Conservation (phyloP, 2,113 vertebrate genomes). For the Pterophyllum scalare region DNA sequence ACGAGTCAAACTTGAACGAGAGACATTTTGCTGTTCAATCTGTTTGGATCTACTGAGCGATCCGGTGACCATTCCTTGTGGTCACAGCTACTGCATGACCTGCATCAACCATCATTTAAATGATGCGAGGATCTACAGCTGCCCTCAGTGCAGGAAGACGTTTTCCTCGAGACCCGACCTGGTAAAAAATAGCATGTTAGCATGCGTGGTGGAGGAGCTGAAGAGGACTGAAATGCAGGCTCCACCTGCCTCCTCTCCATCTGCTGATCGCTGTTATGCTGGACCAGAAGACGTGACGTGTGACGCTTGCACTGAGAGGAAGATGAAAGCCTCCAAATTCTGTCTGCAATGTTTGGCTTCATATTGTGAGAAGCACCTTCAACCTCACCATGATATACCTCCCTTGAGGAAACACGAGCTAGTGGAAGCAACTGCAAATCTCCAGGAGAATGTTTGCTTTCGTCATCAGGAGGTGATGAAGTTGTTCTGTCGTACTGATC, state of each 20-base stretch:
- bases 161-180: conserved; percentile 53
- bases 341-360: conserved; percentile 10
- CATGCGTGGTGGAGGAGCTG: conserved; percentile 25
- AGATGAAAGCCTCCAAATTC: not conserved
- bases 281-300: conserved; percentile 31
- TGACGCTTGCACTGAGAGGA: conserved; percentile 22
- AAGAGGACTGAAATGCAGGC: not conserved
- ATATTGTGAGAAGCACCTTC: conserved; percentile 15
- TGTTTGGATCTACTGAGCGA: conserved; percentile 68
- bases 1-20: conserved; percentile 22
- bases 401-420: conserved; percentile 11
- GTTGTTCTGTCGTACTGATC: not conserved
- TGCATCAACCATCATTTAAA: conserved; percentile 77
- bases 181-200: conserved; percentile 8
- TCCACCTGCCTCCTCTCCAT: not conserved
- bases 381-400: not conserved
- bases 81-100: conserved; percentile 83
- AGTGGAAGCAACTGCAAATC: not conserved
- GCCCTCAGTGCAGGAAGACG: conserved; percentile 68
- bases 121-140: conserved; percentile 15
- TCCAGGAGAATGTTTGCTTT: not conserved
- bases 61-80: conserved; percentile 81
- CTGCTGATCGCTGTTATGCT: not conserved
- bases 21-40: conserved; percentile 61
- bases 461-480: not conserved